phyloP scores from a whole-genome alignment of 1,140 invertebrate genomes.

The Medauroidea extradentata region DNA sequence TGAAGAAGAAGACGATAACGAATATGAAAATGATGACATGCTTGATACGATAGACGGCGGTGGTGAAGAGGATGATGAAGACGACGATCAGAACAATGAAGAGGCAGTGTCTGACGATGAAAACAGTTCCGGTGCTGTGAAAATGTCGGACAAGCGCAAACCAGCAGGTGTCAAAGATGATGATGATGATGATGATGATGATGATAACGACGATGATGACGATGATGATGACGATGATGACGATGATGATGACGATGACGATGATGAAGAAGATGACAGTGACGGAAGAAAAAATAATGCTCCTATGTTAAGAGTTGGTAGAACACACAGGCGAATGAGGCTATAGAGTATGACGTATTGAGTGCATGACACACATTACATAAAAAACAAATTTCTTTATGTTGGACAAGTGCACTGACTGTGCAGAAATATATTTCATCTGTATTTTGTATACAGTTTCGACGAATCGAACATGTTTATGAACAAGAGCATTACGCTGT shows the following conservation, averaged over 20 bases:
- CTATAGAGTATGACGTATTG: neutral
- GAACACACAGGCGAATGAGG: conserved; percentile 6
- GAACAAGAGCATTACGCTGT: too few species aligned
- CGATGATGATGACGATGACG: conserved; percentile 4
- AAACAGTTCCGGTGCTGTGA: neutral
- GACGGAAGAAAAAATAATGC: neutral
- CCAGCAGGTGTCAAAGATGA: neutral
- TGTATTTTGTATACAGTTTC: too few species aligned
- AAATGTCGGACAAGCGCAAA: too few species aligned
- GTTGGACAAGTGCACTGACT: too few species aligned
- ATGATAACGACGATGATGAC: conserved; percentile 3
- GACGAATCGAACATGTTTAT: too few species aligned
- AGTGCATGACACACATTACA: too few species aligned
- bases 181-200: neutral
- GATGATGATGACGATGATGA: conserved; percentile 1
- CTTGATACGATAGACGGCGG: conserved; percentile 18
- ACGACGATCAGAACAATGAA: conserved; percentile 42
- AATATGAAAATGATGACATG: conserved; percentile 1
- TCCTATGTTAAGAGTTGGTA: neutral
- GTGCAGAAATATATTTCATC: too few species aligned
- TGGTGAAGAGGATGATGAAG: conserved; percentile 44
- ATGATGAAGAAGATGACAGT: neutral
- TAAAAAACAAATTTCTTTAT: too few species aligned
- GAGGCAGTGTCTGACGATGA: conserved; percentile 45
- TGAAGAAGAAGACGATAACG: neutral